Conservation (phyloP, 1,140 invertebrate species). For the Carposina sasakii region DNA sequence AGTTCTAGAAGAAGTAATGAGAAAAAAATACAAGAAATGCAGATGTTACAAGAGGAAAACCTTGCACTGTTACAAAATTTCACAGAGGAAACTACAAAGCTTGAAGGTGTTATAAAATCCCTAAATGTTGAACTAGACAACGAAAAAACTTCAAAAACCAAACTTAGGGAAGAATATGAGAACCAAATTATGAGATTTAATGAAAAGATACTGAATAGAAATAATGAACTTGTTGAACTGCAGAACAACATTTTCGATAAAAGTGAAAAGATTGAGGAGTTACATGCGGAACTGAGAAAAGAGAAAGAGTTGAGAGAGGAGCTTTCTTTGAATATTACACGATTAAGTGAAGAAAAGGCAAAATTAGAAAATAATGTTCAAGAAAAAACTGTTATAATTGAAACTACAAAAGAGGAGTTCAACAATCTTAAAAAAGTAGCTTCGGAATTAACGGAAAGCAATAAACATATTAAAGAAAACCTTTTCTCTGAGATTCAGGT, state of each 20-base stretch:
- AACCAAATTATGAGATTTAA: conserved; percentile 57
- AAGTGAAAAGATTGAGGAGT: conserved; percentile 48
- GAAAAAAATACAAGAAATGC: conserved; percentile 48
- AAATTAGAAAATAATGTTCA: conserved; percentile 31
- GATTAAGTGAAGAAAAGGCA: conserved; percentile 30
- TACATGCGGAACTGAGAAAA: conserved; percentile 41
- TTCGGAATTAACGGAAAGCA: no score
- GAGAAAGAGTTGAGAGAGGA: conserved; percentile 45
- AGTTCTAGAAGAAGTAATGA: conserved; percentile 40
- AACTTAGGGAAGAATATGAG: conserved; percentile 54
- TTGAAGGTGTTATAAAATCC: conserved; percentile 40
- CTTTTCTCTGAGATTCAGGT: no score
- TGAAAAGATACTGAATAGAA: conserved; percentile 57
- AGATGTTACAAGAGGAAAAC: conserved; percentile 56
- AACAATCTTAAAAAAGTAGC: no score
- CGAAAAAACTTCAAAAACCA: conserved; percentile 41
- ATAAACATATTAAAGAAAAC: no score
- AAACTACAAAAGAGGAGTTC: no score
- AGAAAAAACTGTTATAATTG: conserved; percentile 28
- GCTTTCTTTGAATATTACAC: conserved; percentile 29
- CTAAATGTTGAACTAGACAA: conserved; percentile 40
- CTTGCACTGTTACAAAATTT: conserved; percentile 45
- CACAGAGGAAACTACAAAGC: conserved; percentile 45
- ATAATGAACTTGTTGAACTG: conserved; percentile 59
- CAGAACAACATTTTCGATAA: conserved; percentile 57